phyloP scores from a whole-genome alignment of 2,797 vertebrate genomes.

The Taeniopygia guttata region DNA sequence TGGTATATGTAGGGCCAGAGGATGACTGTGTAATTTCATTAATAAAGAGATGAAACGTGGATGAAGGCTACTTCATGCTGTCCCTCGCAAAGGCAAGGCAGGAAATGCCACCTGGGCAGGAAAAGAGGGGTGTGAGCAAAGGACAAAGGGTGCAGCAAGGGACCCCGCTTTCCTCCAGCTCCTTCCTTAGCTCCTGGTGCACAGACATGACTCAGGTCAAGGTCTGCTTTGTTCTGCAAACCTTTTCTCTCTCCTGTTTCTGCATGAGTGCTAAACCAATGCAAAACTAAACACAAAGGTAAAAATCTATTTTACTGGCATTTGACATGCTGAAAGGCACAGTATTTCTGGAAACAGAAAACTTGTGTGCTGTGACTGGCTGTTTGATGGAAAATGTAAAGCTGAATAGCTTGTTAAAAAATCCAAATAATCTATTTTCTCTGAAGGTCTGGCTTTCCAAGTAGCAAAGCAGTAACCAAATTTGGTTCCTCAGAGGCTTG shows the following conservation, averaged over 20 bases:
- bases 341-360: neutral
- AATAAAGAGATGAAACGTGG: neutral
- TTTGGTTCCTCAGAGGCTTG: conserved; percentile 23
- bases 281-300: neutral
- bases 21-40: neutral
- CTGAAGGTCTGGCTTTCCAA: conserved; percentile 1
- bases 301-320: neutral
- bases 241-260: neutral
- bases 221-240: neutral
- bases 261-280: neutral
- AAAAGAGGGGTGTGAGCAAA: neutral
- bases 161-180: neutral
- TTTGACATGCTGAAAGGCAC: neutral
- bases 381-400: neutral
- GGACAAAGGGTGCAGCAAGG: neutral
- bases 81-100: neutral
- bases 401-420: neutral
- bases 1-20: neutral
- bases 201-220: neutral
- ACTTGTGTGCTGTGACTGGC: neutral
- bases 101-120: neutral
- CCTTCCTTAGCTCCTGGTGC: neutral
- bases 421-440: conserved; percentile 12
- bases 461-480: conserved; percentile 17
- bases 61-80: neutral